Percentiles rank a stretch among this genome's conserved stretches.
Conservation (phyloP, 2,113 vertebrate genomes). For the Lepus americanus region DNA sequence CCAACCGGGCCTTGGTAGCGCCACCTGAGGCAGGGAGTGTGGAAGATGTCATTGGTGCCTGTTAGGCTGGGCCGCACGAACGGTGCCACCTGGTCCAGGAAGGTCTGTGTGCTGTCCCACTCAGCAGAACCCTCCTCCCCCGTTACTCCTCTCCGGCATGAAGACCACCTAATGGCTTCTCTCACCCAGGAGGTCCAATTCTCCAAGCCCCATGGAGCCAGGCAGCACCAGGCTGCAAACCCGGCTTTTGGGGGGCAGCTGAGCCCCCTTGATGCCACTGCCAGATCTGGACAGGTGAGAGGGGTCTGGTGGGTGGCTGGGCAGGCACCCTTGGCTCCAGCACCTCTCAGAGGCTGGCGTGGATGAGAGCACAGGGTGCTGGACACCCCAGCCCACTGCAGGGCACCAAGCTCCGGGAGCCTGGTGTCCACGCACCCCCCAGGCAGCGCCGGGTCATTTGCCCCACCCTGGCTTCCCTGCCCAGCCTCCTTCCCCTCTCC, state of each 20-base stretch:
- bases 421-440: not conserved
- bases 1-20: not conserved
- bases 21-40: not conserved
- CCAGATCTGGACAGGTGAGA: too few relatives aligned
- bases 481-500: not conserved
- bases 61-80: slow-evolving; percentile 4
- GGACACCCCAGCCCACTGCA: too few relatives aligned
- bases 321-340: not conserved
- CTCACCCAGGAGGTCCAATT: not conserved
- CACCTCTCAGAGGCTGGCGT: not conserved
- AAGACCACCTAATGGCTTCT: not conserved
- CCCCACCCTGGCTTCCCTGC: not conserved
- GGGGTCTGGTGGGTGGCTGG: not conserved
- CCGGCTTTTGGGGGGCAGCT: not conserved
- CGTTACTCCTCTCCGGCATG: accelerated
- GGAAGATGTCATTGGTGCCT: not conserved
- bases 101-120: not conserved
- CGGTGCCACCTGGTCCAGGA: not conserved
- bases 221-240: not conserved
- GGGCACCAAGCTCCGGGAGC: not conserved
- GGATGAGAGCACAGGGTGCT: too few relatives aligned
- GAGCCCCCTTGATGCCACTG: not conserved
- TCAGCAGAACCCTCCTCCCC: not conserved
- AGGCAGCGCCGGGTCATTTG: not conserved
- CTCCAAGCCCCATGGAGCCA: accelerated